phyloP scores from a whole-genome alignment of 2,888 invertebrate genomes.

The Cepaea hortensis region DNA sequence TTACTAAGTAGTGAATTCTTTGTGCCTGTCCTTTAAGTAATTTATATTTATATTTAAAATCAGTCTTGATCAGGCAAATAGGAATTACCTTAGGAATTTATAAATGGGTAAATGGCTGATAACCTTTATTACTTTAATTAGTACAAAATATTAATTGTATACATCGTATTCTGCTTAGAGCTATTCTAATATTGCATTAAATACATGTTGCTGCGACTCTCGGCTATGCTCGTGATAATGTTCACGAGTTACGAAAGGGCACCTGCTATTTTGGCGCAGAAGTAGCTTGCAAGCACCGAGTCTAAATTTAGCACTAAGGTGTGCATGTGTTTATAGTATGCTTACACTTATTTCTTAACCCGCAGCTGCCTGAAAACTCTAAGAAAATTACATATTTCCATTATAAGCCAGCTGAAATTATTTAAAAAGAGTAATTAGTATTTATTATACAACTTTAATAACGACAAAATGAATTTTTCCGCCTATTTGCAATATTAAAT shows the following conservation, averaged over 20 bases:
- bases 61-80: background rate
- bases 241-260: constrained; percentile 25
- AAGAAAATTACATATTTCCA: background rate
- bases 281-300: too few species aligned
- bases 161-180: too few species aligned
- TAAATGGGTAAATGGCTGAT: too few species aligned
- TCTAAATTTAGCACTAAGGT: constrained; percentile 16
- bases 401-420: background rate
- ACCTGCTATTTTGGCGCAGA: constrained; percentile 24
- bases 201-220: background rate
- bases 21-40: background rate
- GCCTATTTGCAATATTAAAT: background rate
- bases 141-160: too few species aligned
- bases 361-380: too few species aligned
- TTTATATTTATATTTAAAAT: background rate
- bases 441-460: background rate
- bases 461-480: background rate
- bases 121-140: too few species aligned
- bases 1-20: too few species aligned
- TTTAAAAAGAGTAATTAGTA: background rate
- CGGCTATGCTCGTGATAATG: background rate
- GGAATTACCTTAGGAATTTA: background rate
- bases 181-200: too few species aligned
- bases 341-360: background rate
- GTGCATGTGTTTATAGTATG: constrained; percentile 1